Evolutionary conservation across 2,888 invertebrate genomes (phyloP).

Genomic region (Himalopsyche anomala): DNA sequence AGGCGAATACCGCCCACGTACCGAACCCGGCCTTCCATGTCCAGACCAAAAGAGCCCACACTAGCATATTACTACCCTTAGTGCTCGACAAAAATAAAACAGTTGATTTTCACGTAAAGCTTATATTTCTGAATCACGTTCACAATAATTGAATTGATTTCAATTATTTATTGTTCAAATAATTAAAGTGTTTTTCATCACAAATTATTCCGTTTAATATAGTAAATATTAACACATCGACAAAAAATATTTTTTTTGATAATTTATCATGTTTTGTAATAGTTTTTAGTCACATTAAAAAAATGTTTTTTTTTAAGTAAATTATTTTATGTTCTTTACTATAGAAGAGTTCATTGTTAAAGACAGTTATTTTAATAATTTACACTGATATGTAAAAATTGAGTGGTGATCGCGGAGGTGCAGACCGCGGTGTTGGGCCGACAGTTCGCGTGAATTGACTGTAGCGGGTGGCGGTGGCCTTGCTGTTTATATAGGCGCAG

Average conservation of each 20-base stretch:
- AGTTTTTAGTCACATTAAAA: slow-evolving; percentile 2
- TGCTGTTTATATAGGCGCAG: slow-evolving; percentile 75
- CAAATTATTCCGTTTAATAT: background rate
- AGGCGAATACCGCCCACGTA: slow-evolving; percentile 73
- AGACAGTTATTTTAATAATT: background rate
- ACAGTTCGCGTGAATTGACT: slow-evolving; percentile 71
- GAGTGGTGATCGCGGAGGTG: slow-evolving; percentile 69
- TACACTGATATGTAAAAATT: slow-evolving; percentile 66
- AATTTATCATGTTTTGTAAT: background rate
- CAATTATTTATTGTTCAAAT: slow-evolving; percentile 24
- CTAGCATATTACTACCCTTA: slow-evolving; percentile 70
- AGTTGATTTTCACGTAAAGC: background rate
- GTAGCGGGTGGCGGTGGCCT: slow-evolving; percentile 74
- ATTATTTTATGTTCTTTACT: background rate
- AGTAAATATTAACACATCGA: background rate
- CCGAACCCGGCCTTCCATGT: slow-evolving; percentile 67
- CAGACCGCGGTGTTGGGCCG: slow-evolving; percentile 68
- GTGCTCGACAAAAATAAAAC: background rate
- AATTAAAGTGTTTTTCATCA: background rate
- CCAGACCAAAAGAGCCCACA: slow-evolving; percentile 74
- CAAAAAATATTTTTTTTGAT: background rate
- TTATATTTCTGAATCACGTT: background rate
- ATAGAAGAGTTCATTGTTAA: background rate
- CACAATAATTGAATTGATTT: background rate
- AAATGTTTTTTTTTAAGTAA: background rate